Evolutionary conservation across 2,113 vertebrate genomes (phyloP).

Genomic region (Rhinoptilus africanus): DNA sequence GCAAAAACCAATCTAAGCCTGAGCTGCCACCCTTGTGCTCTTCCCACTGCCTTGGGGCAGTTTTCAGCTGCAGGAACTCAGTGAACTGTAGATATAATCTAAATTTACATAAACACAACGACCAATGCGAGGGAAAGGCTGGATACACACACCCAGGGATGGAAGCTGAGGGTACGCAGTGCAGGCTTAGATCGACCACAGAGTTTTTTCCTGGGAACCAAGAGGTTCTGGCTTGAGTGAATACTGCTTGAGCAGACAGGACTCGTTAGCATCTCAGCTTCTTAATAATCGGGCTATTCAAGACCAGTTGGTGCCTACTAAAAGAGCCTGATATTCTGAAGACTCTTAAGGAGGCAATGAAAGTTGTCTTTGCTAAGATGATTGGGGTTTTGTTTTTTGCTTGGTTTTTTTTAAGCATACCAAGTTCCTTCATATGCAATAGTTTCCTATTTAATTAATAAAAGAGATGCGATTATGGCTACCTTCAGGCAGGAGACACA

Average conservation of each 20-base stretch:
- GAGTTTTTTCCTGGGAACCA: background rate
- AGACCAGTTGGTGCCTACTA: background rate
- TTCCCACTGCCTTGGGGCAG: background rate
- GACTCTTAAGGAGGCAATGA: background rate
- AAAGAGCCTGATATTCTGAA: background rate
- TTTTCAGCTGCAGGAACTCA: background rate
- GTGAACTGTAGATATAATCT: background rate
- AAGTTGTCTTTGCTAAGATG: background rate
- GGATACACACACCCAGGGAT: background rate
- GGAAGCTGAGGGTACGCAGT: background rate
- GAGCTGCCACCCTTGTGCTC: background rate
- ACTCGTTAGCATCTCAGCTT: background rate
- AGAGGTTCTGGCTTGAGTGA: background rate
- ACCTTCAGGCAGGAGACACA: background rate
- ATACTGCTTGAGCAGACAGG: background rate
- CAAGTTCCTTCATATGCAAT: background rate
- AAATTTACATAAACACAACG: background rate
- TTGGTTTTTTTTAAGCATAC: background rate
- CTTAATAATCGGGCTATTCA: background rate
- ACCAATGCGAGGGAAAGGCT: background rate
- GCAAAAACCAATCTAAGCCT: background rate
- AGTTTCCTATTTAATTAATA: background rate
- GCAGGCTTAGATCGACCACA: background rate
- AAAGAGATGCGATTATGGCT: background rate
- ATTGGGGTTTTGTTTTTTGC: background rate